phyloP scores from a whole-genome alignment of 2,888 invertebrate genomes.

The Arge pagana region DNA sequence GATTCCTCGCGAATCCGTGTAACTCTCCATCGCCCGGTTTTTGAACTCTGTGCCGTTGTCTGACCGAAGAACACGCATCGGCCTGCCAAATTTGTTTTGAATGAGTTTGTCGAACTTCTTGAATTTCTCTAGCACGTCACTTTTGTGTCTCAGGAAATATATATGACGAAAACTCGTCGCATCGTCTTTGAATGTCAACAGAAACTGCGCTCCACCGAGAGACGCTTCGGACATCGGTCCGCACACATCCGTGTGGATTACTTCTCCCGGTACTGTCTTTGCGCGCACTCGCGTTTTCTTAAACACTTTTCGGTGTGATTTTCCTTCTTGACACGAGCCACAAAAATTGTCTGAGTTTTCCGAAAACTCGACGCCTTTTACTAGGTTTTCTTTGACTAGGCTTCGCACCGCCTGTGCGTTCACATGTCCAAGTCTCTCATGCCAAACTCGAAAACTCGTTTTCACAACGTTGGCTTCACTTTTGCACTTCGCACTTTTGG shows the following conservation, averaged over 20 bases:
- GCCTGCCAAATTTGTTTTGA: constrained; percentile 29
- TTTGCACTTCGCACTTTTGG: background rate
- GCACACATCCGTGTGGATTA: constrained; percentile 28
- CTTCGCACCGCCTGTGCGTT: constrained; percentile 24
- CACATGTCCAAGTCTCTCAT: constrained; percentile 32
- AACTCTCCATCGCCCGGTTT: constrained; percentile 28
- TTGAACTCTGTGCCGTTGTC: constrained; percentile 33
- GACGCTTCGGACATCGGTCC: constrained; percentile 22
- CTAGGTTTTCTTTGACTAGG: constrained; percentile 23
- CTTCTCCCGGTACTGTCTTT: constrained; percentile 26
- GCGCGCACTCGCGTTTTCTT: constrained; percentile 20
- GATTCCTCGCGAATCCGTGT: constrained; percentile 28
- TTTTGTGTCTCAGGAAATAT: constrained; percentile 27
- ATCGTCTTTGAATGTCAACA: constrained; percentile 29
- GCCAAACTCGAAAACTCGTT: constrained; percentile 26
- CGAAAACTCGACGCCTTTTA: constrained; percentile 26
- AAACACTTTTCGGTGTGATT: constrained; percentile 31
- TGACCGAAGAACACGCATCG: constrained; percentile 28
- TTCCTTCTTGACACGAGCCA: constrained; percentile 32
- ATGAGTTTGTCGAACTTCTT: constrained; percentile 25
- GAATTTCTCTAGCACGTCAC: constrained; percentile 25
- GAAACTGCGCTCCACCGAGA: constrained; percentile 19
- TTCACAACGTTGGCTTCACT: constrained; percentile 24
- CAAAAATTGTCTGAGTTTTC: constrained; percentile 26
- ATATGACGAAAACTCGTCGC: constrained; percentile 28